phyloP scores from a whole-genome alignment of 1,140 invertebrate species.

The Drosophila kepulauana region DNA sequence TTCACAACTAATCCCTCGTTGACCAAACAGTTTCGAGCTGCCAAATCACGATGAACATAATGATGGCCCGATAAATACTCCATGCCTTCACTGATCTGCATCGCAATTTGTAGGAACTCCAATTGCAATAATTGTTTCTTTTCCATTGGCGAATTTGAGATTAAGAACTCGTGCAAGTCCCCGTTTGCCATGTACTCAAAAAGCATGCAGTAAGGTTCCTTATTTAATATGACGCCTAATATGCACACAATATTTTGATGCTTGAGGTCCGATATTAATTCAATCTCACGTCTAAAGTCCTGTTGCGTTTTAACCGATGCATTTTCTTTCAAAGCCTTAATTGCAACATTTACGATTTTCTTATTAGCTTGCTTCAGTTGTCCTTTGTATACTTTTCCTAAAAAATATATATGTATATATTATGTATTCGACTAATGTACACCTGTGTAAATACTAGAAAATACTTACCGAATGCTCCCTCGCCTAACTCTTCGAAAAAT shows the following conservation, averaged over 20 bases:
- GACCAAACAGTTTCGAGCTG: constrained; percentile 98
- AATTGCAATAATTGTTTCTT: constrained; percentile 90
- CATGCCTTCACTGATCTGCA: constrained; percentile 98
- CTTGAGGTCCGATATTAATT: constrained; percentile 96
- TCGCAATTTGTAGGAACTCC: constrained; percentile 93
- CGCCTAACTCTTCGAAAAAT: constrained; percentile 97
- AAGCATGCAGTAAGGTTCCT: constrained; percentile 97
- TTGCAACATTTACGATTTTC: constrained; percentile 92
- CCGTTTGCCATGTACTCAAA: constrained; percentile 98
- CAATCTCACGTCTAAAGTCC: constrained; percentile 96
- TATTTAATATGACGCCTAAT: constrained; percentile 95
- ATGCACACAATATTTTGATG: constrained; percentile 98
- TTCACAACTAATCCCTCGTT: constrained; percentile 97
- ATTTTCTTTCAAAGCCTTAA: constrained; percentile 97
- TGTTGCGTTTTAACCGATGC: constrained; percentile 95
- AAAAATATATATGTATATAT: constrained; percentile 18
- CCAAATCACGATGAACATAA: constrained; percentile 98
- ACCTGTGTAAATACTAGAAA: neutral
- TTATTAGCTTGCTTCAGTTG: constrained; percentile 90
- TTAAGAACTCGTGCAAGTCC: constrained; percentile 97
- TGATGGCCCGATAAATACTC: constrained; percentile 95
- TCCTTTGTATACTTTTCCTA: constrained; percentile 96
- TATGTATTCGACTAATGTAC: neutral
- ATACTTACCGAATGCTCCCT: constrained; percentile 95
- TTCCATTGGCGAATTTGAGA: constrained; percentile 94